Conservation (phyloP, 2,113 vertebrate genomes). For the Oxyruncus cristatus region DNA sequence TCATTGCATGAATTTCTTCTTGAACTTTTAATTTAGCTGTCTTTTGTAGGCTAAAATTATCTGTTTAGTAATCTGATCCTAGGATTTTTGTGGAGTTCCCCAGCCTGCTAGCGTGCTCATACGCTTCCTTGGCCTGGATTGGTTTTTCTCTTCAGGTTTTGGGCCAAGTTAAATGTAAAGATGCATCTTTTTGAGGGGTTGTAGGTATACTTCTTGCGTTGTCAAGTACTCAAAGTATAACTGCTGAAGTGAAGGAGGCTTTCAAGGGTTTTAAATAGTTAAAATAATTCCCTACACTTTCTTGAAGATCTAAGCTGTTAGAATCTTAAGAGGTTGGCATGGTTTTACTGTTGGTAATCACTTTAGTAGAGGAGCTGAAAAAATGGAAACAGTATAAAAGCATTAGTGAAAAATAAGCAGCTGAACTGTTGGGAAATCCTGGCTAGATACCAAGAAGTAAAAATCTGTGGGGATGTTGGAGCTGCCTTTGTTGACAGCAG, state of each 20-base stretch:
- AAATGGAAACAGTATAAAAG: not conserved
- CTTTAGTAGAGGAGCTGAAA: not conserved
- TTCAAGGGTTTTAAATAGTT: not conserved
- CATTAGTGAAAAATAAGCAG: not conserved
- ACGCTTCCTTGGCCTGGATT: not conserved
- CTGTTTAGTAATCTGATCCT: not conserved
- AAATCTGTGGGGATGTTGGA: not conserved
- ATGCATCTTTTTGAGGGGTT: not conserved
- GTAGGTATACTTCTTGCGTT: not conserved
- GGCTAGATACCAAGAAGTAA: not conserved
- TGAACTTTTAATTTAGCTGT: not conserved
- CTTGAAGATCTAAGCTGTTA: not conserved
- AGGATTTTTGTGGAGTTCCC: not conserved
- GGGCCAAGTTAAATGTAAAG: not conserved
- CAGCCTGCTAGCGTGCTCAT: fast-evolving
- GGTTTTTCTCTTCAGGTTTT: not conserved
- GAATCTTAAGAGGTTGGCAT: not conserved
- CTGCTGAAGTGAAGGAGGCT: not conserved
- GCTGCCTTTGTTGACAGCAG: not conserved
- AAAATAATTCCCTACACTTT: not conserved
- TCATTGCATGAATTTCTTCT: not conserved
- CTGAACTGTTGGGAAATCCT: not conserved
- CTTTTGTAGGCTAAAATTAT: not conserved
- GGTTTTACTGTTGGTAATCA: not conserved
- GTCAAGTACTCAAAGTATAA: not conserved